Percentiles rank a stretch among this genome's conserved stretches.
These are phyloP conservation scores for Drosophila buzzatii DNA, from an alignment of 2,888 invertebrate genomes.

Conservation along the genomic window DNA sequence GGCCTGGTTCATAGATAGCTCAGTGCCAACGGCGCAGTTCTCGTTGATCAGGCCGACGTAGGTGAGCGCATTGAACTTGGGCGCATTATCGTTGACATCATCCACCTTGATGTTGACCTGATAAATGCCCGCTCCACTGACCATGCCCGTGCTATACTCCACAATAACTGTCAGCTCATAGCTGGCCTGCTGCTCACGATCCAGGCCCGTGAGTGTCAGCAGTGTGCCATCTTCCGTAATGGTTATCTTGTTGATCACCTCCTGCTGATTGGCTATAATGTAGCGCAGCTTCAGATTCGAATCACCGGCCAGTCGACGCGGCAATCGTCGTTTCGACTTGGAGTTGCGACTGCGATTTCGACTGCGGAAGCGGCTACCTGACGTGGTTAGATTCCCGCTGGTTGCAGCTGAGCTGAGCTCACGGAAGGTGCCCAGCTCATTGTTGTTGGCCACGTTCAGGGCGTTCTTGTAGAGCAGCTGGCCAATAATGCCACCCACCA, in stretches of 20 bases:
- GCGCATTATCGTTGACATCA: slow-evolving; percentile 95
- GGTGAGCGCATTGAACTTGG: slow-evolving; percentile 89
- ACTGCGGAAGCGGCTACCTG: slow-evolving; percentile 75
- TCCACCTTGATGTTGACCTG: slow-evolving; percentile 92
- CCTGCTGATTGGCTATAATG: slow-evolving; percentile 93
- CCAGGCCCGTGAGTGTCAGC: slow-evolving; percentile 91
- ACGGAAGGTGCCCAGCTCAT: slow-evolving; percentile 77
- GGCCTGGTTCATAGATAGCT: slow-evolving; percentile 89
- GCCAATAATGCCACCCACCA: slow-evolving; percentile 90
- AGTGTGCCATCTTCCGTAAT: slow-evolving; percentile 92
- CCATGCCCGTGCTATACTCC: slow-evolving; percentile 90
- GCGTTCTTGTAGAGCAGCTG: slow-evolving; percentile 88
- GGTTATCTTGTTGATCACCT: slow-evolving; percentile 91
- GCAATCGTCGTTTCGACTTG: slow-evolving; percentile 64
- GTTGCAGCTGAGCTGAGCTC: slow-evolving; percentile 57
- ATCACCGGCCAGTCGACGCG: slow-evolving; percentile 77
- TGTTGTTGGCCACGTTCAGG: slow-evolving; percentile 79
- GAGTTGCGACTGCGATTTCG: slow-evolving; percentile 68
- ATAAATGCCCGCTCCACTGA: slow-evolving; percentile 91
- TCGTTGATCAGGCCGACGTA: slow-evolving; percentile 93
- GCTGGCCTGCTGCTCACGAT: slow-evolving; percentile 90
- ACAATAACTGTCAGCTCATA: slow-evolving; percentile 93
- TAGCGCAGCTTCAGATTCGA: slow-evolving; percentile 87
- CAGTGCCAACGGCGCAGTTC: slow-evolving; percentile 90
- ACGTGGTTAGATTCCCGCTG: slow-evolving; percentile 62